Evolutionary conservation across 1,140 invertebrate species (phyloP).

Genomic region (Marisa cornuarietis): DNA sequence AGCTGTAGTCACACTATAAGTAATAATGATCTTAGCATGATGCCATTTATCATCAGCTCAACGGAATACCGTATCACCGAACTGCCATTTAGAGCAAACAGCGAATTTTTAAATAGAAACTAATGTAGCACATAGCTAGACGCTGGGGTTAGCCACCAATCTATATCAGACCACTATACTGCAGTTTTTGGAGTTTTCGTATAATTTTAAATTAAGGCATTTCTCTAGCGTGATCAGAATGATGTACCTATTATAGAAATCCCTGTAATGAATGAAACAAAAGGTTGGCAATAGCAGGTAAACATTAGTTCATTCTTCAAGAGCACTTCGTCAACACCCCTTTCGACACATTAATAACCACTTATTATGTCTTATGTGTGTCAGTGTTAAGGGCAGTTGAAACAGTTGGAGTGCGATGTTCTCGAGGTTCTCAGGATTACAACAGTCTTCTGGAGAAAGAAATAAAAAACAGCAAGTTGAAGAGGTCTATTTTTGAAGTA

Average conservation of each 20-base stretch:
- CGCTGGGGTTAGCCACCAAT: too few relatives aligned
- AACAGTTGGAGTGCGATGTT: constrained; percentile 74
- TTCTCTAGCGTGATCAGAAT: background rate
- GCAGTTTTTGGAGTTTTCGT: background rate
- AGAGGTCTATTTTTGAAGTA: constrained; percentile 24
- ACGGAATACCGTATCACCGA: too few relatives aligned
- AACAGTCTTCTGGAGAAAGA: constrained; percentile 75
- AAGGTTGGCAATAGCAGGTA: background rate
- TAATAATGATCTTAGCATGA: too few relatives aligned
- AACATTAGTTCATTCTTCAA: background rate
- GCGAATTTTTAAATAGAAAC: too few relatives aligned
- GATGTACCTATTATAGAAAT: background rate
- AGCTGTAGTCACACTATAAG: too few relatives aligned
- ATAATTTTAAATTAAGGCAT: background rate
- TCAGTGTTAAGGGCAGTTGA: constrained; percentile 79
- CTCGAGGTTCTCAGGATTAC: constrained; percentile 78
- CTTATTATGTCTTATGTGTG: constrained; percentile 33
- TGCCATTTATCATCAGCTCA: too few relatives aligned
- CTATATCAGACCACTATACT: too few relatives aligned
- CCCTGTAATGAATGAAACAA: background rate
- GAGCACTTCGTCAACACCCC: background rate
- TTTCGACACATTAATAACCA: background rate
- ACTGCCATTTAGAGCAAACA: too few relatives aligned
- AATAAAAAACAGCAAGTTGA: constrained; percentile 74
- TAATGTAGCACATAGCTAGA: too few relatives aligned